Base-by-base conservation (phyloP, 2,797 vertebrate species). In the Ceyx erithaca region DNA sequence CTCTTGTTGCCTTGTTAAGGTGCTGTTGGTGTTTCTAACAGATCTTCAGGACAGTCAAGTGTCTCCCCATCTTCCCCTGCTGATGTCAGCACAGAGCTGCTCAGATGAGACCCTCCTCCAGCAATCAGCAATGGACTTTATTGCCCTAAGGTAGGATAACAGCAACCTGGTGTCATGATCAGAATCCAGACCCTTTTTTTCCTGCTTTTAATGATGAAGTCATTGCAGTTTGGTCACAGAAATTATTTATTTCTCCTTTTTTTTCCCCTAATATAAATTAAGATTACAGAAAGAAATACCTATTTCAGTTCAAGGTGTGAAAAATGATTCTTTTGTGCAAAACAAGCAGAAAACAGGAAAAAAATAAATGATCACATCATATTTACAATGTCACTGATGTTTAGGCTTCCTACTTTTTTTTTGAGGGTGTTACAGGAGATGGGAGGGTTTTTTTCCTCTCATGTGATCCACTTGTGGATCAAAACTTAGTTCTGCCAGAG, bases 131-230 rank as follows among this genome's bases (percentile, higher is more conserved):
- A 77, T 95, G 90, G 97, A 98, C 76, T 99, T 99, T 97, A 97
- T 95, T 35, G 98, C 98, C 94, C 97, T 99, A 87, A 98, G 98
- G 99, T 99, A 98, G 66, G 94, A 41, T 37, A 19, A 73, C 45
- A 6, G 35, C 40, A n/a, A n/a, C 25, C 35, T 41, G 25, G 6
- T 46, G 46, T 58, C 23, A 8, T 33, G 45, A 37, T 26, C 28
- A 45, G 37, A 57, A 20, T 0, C 1, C 23, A n/a, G 21, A 14
- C 8, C 10, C 18, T 33, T 30, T 59, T n/a, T 54, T 20, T 64
- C 21, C 28, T 72, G 1, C 5, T 3, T n/a, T 40, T 35, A 4
- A 12, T 57, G 55, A 54, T 7, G 10, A 80, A 67, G 43, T 49
- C 31, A n/a, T 66, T 31, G 12, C 20, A n/a, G 13, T 3, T 52